Percentiles rank a stretch among this genome's conserved stretches.
phyloP scores from a whole-genome alignment of 2,888 invertebrate genomes.

The Cheilosia soror region DNA sequence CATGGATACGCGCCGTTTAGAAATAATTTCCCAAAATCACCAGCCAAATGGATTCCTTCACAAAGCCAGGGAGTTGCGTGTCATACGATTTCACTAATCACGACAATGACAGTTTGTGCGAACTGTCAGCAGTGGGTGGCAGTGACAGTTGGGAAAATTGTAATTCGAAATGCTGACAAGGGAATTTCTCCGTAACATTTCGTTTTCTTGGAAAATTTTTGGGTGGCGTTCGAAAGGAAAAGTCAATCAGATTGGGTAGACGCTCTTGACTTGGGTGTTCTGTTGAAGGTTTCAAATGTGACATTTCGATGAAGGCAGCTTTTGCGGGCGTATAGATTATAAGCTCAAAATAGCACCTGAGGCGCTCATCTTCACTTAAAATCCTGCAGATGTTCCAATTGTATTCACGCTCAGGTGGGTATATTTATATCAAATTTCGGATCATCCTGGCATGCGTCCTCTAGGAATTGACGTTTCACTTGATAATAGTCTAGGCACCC shows the following conservation, averaged over 20 bases:
- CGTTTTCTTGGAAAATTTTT: constrained; percentile 37
- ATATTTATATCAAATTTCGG: constrained; percentile 34
- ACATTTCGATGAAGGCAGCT: not conserved
- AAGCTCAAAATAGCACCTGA: not conserved
- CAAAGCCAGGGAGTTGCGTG: constrained; percentile 13
- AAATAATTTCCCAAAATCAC: constrained; percentile 14
- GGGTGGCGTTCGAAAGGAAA: constrained; percentile 47
- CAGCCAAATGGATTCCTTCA: constrained; percentile 38
- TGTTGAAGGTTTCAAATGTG: not conserved
- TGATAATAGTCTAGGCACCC: constrained; percentile 4
- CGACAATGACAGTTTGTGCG: constrained; percentile 63
- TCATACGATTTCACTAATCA: constrained; percentile 73
- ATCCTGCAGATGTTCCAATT: constrained; percentile 33
- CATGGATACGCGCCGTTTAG: constrained; percentile 9
- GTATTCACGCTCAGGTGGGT: too few relatives aligned
- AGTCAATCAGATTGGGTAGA: constrained; percentile 22
- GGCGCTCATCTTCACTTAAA: not conserved
- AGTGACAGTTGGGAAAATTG: constrained; percentile 20
- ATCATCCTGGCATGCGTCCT: not conserved
- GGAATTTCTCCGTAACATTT: constrained; percentile 23
- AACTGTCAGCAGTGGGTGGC: constrained; percentile 56
- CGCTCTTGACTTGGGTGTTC: constrained; percentile 36
- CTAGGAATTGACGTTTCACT: constrained; percentile 7
- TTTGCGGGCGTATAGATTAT: not conserved
- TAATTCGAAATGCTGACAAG: constrained; percentile 59